Evolutionary conservation across 1,140 invertebrate genomes (phyloP).

Genomic region (Hycleus cichorii): DNA sequence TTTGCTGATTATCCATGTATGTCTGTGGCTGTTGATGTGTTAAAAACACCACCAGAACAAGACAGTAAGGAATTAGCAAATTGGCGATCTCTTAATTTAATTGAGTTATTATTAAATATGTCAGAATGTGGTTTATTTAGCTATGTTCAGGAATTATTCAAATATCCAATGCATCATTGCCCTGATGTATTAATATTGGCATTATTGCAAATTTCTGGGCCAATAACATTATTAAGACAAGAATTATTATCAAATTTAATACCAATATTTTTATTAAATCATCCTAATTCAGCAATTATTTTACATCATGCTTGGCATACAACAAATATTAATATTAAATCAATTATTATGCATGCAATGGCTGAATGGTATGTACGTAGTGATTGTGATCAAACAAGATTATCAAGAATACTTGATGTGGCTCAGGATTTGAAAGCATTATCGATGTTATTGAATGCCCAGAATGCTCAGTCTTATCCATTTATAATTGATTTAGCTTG

Average conservation of each 20-base stretch:
- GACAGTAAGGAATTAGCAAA: slow-evolving; percentile 88
- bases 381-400: slow-evolving; percentile 84
- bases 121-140: slow-evolving; percentile 77
- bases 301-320: slow-evolving; percentile 91
- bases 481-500: slow-evolving; percentile 98
- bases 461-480: slow-evolving; percentile 81
- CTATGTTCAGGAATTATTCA: slow-evolving; percentile 84
- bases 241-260: slow-evolving; percentile 80
- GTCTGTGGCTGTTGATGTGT: slow-evolving; percentile 74
- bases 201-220: slow-evolving; percentile 74
- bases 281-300: slow-evolving; percentile 89
- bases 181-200: slow-evolving; percentile 87
- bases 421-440: slow-evolving; percentile 96
- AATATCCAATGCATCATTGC: slow-evolving; percentile 86
- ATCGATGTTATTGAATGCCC: slow-evolving; percentile 85
- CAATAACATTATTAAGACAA: slow-evolving; percentile 67
- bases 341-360: slow-evolving; percentile 93
- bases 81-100: slow-evolving; percentile 86
- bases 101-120: slow-evolving; percentile 80
- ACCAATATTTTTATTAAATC: slow-evolving; percentile 87
- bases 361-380: slow-evolving; percentile 92
- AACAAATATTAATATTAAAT: slow-evolving; percentile 64
- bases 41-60: slow-evolving; percentile 87
- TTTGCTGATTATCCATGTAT: slow-evolving; percentile 87
- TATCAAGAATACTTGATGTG: slow-evolving; percentile 92